A percentile compares a stretch with the other conserved stretches of the same genome.
phyloP scores from a whole-genome alignment of 2,888 invertebrate genomes.

The Antitype chi region DNA sequence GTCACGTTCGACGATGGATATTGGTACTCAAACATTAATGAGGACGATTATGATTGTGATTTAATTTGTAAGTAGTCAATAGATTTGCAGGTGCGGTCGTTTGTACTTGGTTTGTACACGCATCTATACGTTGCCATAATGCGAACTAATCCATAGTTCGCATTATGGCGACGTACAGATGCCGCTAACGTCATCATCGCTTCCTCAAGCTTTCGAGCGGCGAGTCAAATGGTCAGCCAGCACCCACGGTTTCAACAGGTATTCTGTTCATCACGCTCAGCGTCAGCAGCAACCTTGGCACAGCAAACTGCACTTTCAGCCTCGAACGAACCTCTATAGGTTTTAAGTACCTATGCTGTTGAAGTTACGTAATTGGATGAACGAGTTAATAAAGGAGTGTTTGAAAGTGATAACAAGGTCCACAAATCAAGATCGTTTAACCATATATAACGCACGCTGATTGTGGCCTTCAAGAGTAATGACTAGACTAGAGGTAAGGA shows the following conservation, averaged over 20 bases:
- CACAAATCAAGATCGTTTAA: background rate
- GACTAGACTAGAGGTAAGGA: background rate
- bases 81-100: slow-evolving; percentile 37
- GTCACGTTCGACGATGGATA: slow-evolving; percentile 51
- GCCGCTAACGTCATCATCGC: too few species aligned
- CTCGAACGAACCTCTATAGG: too few species aligned
- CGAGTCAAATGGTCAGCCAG: too few species aligned
- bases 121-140: too few species aligned
- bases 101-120: background rate
- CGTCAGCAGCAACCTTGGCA: too few species aligned
- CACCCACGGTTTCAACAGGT: too few species aligned
- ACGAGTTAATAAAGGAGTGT: background rate
- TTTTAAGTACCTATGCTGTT: background rate
- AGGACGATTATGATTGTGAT: slow-evolving; percentile 50
- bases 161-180: too few species aligned
- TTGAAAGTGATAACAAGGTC: background rate
- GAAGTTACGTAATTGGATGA: background rate
- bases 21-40: slow-evolving; percentile 50
- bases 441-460: too few species aligned
- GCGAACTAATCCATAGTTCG: too few species aligned
- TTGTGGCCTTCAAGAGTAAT: background rate
- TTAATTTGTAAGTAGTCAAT: slow-evolving; percentile 6
- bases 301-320: too few species aligned
- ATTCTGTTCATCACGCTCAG: too few species aligned
- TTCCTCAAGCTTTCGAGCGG: too few species aligned